Conservation (phyloP, 2,888 invertebrate species). For the Stictocephala bisonia region DNA sequence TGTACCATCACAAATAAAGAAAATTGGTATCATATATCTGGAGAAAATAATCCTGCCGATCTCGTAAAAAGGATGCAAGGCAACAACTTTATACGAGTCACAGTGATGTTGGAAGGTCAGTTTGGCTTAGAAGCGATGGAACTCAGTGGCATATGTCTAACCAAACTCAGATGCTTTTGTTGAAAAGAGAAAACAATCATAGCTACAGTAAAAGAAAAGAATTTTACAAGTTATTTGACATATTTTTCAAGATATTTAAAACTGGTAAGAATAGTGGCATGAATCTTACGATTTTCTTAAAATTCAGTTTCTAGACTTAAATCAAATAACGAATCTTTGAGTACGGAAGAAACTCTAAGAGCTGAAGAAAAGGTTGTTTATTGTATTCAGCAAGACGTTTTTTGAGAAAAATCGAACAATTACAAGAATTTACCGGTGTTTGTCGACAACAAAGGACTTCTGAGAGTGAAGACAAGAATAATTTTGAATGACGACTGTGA, state of each 20-base stretch:
- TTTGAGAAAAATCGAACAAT: not conserved
- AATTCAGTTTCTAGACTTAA: not conserved
- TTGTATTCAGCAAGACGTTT: slow-evolving; percentile 6
- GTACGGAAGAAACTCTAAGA: too few species aligned
- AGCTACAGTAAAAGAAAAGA: not conserved
- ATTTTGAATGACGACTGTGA: not conserved
- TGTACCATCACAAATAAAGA: slow-evolving; percentile 49
- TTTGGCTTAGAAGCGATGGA: too few species aligned
- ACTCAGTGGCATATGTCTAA: too few species aligned
- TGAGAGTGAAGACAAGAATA: slow-evolving; percentile 34
- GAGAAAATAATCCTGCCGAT: slow-evolving; percentile 60
- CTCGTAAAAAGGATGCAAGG: too few species aligned
- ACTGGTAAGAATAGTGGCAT: not conserved
- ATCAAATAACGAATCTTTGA: not conserved
- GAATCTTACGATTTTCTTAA: not conserved
- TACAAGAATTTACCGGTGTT: not conserved
- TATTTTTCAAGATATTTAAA: not conserved
- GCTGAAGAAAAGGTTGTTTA: slow-evolving; percentile 1
- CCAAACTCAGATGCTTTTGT: too few species aligned
- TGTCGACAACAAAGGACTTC: not conserved
- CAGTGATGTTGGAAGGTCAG: too few species aligned
- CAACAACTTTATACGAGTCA: too few species aligned
- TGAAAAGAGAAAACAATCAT: slow-evolving; percentile 11
- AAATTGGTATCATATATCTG: slow-evolving; percentile 60
- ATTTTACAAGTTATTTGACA: too few species aligned